Base-by-base conservation (phyloP, 2,797 vertebrate genomes). In the Melanotaenia trifasciata region DNA sequence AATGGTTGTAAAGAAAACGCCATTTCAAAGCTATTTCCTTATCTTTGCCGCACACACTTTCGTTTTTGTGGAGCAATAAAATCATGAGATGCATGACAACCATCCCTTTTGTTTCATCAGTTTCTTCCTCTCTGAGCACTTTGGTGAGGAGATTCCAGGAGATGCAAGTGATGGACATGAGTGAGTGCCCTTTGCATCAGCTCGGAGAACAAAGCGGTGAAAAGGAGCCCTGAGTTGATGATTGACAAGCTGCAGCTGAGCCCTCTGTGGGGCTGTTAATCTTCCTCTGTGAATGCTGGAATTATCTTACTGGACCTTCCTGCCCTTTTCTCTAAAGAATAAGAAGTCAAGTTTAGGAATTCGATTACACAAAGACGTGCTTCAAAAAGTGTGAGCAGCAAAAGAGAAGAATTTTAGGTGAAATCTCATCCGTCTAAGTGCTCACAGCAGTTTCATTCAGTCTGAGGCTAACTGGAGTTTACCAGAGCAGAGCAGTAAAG, bases 1-100 rank as follows among this genome's bases (percentile, higher is more conserved):
- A 90, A 92, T 88, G 85, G 76, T 74, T 70, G 72, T 70, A 62
- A 61, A 63, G 71, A 76, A 85, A 84, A 85, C 70, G 77, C 67
- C 30, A 76, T 84, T 79, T 74, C 74, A 89, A 87, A 79, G 74
- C 67, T 28, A 78, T 80, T 82, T 81, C 77, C 83, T 82, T 88
- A 90, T 89, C 83, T 76, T 35, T 5, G 60, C 72, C 59, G 58
- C 60, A 64, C 78, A 38, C 38, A 88, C 30, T 66, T 80, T 84
- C 59, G 43, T 47, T 64, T 76, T 76, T 11, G 26, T 30, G 69
- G 36, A 64, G 81, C 74, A 76, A 69, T 69, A 36, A 58, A 65
- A 76, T 72, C 85, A 74, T 59, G 64, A 75, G 79, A 73, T 64
- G 87, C 85, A 82, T 84, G 81, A 83, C 54, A 74, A 87, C 65